A percentile compares a stretch with the other conserved stretches of the same genome.
Evolutionary conservation across 53 echinoderm and acorn worm species (phyloP).

Genomic region (Stichopus horrens): DNA sequence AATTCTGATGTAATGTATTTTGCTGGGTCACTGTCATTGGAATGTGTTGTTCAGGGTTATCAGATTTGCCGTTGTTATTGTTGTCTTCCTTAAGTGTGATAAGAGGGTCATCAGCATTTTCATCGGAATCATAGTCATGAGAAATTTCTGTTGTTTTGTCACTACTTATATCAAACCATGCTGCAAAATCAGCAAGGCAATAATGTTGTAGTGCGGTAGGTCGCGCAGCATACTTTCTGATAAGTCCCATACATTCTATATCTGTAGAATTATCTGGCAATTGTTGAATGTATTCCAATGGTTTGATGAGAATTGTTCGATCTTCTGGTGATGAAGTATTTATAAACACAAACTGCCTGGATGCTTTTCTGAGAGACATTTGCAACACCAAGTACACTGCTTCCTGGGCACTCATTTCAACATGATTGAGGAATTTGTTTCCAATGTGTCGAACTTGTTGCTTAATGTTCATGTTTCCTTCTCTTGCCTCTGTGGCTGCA

Average conservation of each 20-base stretch:
- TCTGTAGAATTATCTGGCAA: slow-evolving; percentile 62
- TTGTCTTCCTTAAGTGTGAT: too few species aligned
- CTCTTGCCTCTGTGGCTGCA: slow-evolving; percentile 54
- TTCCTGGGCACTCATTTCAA: slow-evolving; percentile 62
- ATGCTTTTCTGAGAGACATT: slow-evolving; percentile 50
- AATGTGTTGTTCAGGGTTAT: too few species aligned
- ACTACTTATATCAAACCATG: slow-evolving; percentile 21
- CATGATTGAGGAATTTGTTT: slow-evolving; percentile 60
- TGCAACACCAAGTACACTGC: slow-evolving; percentile 57
- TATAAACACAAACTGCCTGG: slow-evolving; percentile 51
- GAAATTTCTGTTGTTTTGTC: not conserved
- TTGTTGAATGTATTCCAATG: slow-evolving; percentile 36
- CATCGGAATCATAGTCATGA: not conserved
- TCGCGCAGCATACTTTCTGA: slow-evolving; percentile 52
- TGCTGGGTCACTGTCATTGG: too few species aligned
- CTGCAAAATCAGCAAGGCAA: slow-evolving; percentile 26
- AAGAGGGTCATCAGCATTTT: not conserved
- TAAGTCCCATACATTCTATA: slow-evolving; percentile 51
- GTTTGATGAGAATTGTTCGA: slow-evolving; percentile 51
- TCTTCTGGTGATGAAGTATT: slow-evolving; percentile 54
- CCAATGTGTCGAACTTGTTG: slow-evolving; percentile 56
- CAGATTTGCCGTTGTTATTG: too few species aligned
- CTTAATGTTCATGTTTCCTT: slow-evolving; percentile 49
- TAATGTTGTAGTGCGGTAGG: slow-evolving; percentile 36
- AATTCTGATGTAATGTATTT: too few species aligned